These are phyloP conservation scores for Parapristionchus giblindavisi DNA, from an alignment of 2,888 invertebrate genomes.

Conservation along the genomic window DNA sequence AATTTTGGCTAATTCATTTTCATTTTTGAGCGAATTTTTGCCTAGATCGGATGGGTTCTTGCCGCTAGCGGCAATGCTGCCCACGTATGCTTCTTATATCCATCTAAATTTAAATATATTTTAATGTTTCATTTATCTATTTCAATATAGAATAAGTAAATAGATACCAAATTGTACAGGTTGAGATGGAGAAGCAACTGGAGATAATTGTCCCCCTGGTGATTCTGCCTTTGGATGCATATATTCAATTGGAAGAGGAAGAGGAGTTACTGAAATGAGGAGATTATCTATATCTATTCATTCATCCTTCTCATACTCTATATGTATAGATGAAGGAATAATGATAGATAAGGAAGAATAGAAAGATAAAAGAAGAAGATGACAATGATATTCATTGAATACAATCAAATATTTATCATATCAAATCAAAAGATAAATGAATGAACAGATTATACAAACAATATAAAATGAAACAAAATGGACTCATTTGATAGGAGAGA, in stretches of 20 bases:
- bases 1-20: no score
- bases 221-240: constrained; percentile 54
- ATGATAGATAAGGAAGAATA: neutral
- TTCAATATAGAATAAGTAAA: neutral
- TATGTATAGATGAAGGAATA: neutral
- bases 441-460: neutral
- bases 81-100: neutral
- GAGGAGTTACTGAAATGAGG: constrained; percentile 14
- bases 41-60: no score
- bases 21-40: no score
- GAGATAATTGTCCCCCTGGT: constrained; percentile 9
- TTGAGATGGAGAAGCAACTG: constrained; percentile 22
- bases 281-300: no score
- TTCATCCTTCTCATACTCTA: no score
- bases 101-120: neutral
- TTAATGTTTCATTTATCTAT: neutral
- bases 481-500: no score
- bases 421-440: no score
- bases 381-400: constrained; percentile 13
- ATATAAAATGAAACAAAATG: no score
- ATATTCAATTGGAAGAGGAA: constrained; percentile 52
- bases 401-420: neutral
- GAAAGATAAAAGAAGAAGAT: constrained; percentile 40
- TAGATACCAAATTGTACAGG: constrained; percentile 18
- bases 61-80: no score